Evolutionary conservation across 2,113 vertebrate species (phyloP).

Genomic region (Gymnogyps californianus): DNA sequence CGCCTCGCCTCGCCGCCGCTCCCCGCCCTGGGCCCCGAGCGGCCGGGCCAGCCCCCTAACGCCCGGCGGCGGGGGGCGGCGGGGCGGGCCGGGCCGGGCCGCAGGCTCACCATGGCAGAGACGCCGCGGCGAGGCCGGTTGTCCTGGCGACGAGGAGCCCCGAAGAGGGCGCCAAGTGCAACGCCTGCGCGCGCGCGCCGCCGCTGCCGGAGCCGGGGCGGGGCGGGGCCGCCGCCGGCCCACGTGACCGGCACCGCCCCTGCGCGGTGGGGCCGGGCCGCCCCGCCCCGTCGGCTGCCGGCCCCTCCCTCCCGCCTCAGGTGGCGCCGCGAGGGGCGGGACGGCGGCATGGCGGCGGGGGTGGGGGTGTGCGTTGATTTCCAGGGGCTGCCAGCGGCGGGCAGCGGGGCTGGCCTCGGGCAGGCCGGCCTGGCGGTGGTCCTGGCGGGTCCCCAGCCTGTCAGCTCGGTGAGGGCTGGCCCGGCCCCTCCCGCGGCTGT

Average conservation of each 20-base stretch:
- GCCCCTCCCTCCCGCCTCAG: neutral
- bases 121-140: constrained; percentile 58
- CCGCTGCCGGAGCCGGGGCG: neutral
- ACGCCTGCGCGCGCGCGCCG: neutral
- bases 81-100: neutral
- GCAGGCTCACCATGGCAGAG: constrained; percentile 61
- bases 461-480: neutral
- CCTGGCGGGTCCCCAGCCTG: neutral
- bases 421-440: too few species aligned
- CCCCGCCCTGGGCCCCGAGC: neutral
- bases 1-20: neutral
- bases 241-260: constrained; percentile 22
- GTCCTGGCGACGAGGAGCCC: constrained; percentile 63
- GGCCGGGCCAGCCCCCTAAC: neutral
- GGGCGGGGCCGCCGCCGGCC: neutral
- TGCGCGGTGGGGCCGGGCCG: neutral
- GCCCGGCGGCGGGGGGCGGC: neutral
- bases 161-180: neutral
- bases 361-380: fast-evolving
- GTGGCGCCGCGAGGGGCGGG: neutral
- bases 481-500: neutral
- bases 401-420: neutral
- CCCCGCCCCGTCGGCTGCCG: neutral
- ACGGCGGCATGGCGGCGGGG: fast-evolving
- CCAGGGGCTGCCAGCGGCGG: neutral